Percentiles rank a stretch among this genome's conserved stretches.
These are phyloP conservation scores for Tubulanus polymorphus DNA, from an alignment of 2,888 invertebrate genomes.

Conservation along the genomic window DNA sequence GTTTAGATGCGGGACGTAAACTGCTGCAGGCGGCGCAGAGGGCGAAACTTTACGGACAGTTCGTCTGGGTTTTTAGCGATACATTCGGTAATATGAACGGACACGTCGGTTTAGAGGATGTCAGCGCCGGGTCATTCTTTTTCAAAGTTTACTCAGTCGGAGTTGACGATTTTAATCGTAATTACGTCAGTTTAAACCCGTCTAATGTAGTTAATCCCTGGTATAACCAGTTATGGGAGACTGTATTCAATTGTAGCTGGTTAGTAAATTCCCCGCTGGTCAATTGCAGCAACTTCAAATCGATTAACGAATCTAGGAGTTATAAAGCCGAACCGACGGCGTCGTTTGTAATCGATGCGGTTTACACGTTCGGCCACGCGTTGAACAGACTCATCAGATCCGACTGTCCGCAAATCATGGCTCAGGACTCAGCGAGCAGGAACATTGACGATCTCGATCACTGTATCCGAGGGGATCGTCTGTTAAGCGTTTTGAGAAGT, in stretches of 20 bases:
- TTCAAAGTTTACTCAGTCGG: too few species aligned
- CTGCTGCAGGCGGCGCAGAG: too few species aligned
- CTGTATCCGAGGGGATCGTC: not conserved
- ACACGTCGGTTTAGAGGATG: too few species aligned
- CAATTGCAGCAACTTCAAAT: conserved; percentile 1
- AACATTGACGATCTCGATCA: too few species aligned
- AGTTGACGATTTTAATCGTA: too few species aligned
- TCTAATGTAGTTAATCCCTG: too few species aligned
- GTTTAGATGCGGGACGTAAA: too few species aligned
- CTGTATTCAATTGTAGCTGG: conserved; percentile 28
- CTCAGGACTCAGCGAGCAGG: not conserved
- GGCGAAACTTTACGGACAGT: too few species aligned
- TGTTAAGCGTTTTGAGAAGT: conserved; percentile 9
- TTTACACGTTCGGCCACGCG: conserved; percentile 29
- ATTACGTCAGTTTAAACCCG: too few species aligned
- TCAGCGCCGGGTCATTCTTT: too few species aligned
- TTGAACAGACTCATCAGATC: conserved; percentile 23
- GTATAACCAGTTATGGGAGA: conserved; percentile 36
- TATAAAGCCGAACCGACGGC: conserved; percentile 8
- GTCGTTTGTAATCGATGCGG: conserved; percentile 27
- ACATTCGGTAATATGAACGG: too few species aligned
- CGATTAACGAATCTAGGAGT: not conserved
- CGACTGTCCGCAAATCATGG: conserved; percentile 17
- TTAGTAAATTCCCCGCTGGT: not conserved
- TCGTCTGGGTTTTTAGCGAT: too few species aligned